Conservation (phyloP, 2,113 vertebrate genomes). For the Alethe castanea region DNA sequence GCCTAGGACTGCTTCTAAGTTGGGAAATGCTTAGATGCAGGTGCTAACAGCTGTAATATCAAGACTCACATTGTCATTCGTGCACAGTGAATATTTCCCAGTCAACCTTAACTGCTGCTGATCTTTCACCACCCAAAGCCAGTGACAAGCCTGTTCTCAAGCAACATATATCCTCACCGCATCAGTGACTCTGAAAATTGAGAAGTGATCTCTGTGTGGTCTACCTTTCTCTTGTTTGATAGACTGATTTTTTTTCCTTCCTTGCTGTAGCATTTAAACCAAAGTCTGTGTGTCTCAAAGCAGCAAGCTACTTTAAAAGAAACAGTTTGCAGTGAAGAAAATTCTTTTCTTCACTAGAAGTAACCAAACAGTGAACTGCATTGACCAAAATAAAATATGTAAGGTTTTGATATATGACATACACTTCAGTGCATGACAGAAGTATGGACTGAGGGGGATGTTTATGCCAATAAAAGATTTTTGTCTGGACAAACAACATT, state of each 20-base stretch:
- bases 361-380: neutral
- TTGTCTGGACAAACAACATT: neutral
- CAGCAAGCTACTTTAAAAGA: neutral
- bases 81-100: constrained; percentile 7
- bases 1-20: neutral
- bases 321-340: neutral
- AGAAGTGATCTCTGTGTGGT: constrained; percentile 58
- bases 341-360: neutral
- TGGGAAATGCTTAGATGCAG: neutral
- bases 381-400: neutral
- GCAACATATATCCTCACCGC: constrained; percentile 53
- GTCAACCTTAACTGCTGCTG: constrained; percentile 42
- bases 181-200: constrained; percentile 65
- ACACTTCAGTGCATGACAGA: neutral
- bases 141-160: constrained; percentile 32
- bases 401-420: neutral
- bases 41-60: neutral
- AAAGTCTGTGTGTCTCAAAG: neutral
- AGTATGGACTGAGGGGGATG: neutral
- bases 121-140: constrained; percentile 41
- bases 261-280: constrained; percentile 6
- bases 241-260: neutral
- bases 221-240: constrained; percentile 42
- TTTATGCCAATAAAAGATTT: neutral
- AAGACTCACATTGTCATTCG: neutral